Conservation (phyloP, 2,113 vertebrate genomes). For the Tapirus terrestris region DNA sequence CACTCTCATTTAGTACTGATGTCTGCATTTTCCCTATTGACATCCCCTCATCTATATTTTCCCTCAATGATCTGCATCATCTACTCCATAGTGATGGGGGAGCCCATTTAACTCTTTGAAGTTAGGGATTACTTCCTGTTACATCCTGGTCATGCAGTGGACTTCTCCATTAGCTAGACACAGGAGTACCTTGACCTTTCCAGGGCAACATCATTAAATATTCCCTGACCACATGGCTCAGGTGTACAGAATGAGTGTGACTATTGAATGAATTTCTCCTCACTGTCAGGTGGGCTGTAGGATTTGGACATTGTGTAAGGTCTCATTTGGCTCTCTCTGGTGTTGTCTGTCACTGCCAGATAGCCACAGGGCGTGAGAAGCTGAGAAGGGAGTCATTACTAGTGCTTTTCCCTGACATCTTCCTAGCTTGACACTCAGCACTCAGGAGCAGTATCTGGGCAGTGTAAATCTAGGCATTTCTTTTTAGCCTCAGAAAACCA, state of each 20-base stretch:
- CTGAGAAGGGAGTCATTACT: not conserved
- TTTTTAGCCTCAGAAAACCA: not conserved
- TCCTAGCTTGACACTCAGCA: not conserved
- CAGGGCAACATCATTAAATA: not conserved
- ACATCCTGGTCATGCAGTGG: not conserved
- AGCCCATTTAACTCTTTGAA: not conserved
- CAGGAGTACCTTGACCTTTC: not conserved
- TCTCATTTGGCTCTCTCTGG: not conserved
- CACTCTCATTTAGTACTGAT: not conserved
- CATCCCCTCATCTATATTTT: not conserved
- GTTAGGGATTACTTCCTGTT: not conserved
- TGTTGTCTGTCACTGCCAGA: not conserved
- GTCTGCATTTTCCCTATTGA: not conserved
- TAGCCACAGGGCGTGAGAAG: not conserved
- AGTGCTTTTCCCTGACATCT: not conserved
- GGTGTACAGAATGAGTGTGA: not conserved
- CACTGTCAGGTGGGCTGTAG: not conserved
- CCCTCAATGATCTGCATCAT: not conserved
- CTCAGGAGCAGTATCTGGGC: not conserved
- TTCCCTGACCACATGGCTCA: not conserved
- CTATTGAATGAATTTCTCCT: not conserved
- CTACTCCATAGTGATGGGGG: not conserved
- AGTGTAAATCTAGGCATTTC: not conserved
- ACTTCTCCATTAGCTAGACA: not conserved
- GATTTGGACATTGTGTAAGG: not conserved